A percentile compares a stretch with the other conserved stretches of the same genome.
Conservation (phyloP, 2,113 vertebrate genomes). For the Notechis scutatus region DNA sequence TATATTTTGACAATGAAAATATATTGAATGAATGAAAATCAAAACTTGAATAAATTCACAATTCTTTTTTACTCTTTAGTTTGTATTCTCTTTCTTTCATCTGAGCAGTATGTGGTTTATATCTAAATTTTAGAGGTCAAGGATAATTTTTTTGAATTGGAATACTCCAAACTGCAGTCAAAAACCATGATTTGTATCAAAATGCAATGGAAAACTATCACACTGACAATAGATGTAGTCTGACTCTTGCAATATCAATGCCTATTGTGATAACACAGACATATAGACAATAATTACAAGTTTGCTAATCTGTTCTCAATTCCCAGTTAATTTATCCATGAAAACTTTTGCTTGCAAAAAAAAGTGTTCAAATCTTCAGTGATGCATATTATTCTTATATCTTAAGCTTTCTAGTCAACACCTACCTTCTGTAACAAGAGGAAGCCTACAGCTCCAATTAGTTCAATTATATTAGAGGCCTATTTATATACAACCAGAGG, state of each 20-base stretch:
- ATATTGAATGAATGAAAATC: not conserved
- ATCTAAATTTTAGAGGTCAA: not conserved
- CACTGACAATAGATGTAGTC: not conserved
- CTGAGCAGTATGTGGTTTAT: not conserved
- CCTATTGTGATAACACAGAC: not conserved
- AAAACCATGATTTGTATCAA: not conserved
- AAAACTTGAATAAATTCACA: not conserved
- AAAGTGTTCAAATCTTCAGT: not conserved
- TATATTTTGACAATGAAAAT: not conserved
- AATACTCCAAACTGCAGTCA: not conserved
- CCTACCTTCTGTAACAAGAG: not conserved
- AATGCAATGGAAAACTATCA: not conserved
- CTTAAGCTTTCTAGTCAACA: not conserved
- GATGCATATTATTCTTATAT: not conserved
- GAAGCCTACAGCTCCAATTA: not conserved
- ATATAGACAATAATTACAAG: not conserved
- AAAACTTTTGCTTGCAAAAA: not conserved
- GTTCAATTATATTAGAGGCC: not conserved
- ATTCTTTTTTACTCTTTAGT: not conserved
- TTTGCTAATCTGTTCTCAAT: not conserved
- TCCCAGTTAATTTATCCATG: not conserved
- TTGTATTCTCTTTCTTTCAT: not conserved
- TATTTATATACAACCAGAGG: not conserved
- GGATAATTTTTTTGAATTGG: not conserved
- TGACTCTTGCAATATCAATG: not conserved